Evolutionary conservation across 64 coral and sea anemone species (phyloP).

Genomic region (Dendronephthya gigantea): DNA sequence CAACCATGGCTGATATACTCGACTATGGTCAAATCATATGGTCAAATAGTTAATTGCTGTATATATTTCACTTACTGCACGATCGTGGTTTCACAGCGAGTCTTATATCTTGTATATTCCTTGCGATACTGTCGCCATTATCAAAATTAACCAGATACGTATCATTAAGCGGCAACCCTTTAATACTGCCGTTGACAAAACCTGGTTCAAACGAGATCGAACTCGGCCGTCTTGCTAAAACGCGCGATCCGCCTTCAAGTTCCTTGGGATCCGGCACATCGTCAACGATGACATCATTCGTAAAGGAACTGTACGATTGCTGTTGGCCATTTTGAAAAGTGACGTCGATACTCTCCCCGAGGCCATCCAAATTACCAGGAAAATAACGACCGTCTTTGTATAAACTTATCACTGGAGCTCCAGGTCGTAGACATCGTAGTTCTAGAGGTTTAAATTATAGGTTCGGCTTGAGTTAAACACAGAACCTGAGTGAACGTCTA

Average conservation of each 20-base stretch:
- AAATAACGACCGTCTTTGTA: background rate
- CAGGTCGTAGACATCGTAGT: background rate
- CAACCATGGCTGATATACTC: no score
- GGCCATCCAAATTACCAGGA: background rate
- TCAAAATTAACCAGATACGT: conserved; percentile 2
- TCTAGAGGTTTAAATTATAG: background rate
- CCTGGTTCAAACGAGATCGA: background rate
- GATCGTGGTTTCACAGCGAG: background rate
- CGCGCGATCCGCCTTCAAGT: background rate
- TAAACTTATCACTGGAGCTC: background rate
- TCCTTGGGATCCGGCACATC: background rate
- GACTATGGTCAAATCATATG: no score
- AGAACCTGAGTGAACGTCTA: no score
- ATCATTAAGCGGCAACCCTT: background rate
- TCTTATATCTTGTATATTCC: background rate
- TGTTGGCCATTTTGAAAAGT: background rate
- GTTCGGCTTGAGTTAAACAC: no score
- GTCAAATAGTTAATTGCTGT: no score
- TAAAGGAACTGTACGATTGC: background rate
- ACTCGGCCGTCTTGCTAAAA: background rate
- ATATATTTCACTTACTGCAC: background rate
- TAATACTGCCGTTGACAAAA: conserved; percentile 2
- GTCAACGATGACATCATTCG: conserved; percentile 8
- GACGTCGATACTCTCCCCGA: background rate
- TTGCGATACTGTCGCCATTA: background rate